These are phyloP conservation scores for Bhutanitis thaidina DNA, from an alignment of 2,888 invertebrate species.

Conservation along the genomic window DNA sequence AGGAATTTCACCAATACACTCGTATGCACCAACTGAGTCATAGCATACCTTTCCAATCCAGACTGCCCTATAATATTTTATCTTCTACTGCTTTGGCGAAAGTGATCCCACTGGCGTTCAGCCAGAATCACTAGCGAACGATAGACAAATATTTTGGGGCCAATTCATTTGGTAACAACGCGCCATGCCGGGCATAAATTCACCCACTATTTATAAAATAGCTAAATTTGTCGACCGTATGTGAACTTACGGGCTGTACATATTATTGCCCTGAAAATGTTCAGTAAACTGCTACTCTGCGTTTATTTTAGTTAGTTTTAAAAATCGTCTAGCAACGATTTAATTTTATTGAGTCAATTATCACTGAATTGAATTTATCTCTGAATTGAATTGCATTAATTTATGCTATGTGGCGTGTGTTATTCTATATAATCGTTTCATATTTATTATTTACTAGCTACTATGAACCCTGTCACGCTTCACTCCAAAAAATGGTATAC, in stretches of 20 bases:
- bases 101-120: conserved; percentile 69
- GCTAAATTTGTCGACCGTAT: conserved; percentile 42
- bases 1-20: conserved; percentile 1
- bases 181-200: conserved; percentile 55
- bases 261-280: neutral
- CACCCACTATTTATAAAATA: conserved; percentile 57
- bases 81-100: conserved; percentile 59
- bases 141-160: conserved; percentile 74
- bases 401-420: no score
- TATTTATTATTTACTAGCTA: no score
- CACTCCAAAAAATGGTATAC: no score
- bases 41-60: conserved; percentile 33
- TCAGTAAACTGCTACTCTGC: no score
- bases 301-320: no score
- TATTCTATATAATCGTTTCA: no score
- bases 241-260: neutral
- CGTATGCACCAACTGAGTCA: conserved; percentile 11
- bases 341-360: no score
- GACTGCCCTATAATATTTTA: conserved; percentile 53
- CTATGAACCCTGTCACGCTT: no score
- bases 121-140: conserved; percentile 54
- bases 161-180: conserved; percentile 61
- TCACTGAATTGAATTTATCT: no score
- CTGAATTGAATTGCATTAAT: no score
- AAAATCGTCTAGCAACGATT: no score